Base-by-base conservation (phyloP, 2,113 vertebrate species). In the Scomber colias region DNA sequence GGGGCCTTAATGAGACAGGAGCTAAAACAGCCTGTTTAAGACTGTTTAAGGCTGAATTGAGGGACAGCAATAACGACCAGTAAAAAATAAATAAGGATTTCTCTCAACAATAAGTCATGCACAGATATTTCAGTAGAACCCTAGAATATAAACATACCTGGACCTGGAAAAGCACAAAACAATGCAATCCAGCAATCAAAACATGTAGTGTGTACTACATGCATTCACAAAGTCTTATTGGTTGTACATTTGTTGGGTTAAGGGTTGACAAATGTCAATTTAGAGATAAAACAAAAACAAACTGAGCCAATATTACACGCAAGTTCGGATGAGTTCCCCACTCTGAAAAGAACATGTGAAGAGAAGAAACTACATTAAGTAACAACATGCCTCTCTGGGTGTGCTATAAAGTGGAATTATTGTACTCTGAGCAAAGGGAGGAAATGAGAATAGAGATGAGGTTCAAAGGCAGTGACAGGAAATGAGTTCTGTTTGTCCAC, bases 401-500 rank as follows among this genome's bases (percentile, higher is more conserved):
- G 68, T 75, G 65, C 66, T 62, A 59, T 77, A 83, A 91, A 92
- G 85, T 88, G 75, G 71, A 81, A 83, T 90, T 87, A 92, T 92
- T 89, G 85, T 92, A 83, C 82, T 87, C 75, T 64, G 83, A 87
- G 84, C 77, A 88, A 89, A 88, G 66, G 65, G 86, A 91, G 91
- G 91, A 93, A 92, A 93, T 93, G 89, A 92, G 79, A 92, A 88
- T 82, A 92, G 89, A 91, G 87, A 91, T 79, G 81, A 89, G 87
- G 89, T 93, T 87, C 87, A 90, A 92, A 89, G 84, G 85, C 87
- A 86, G 88, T 86, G 87, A 89, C 91, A 92, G 92, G 91, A 92
- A 92, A 93, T 93, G 83, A 93, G 91, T 91, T 92, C 72, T 91
- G 91, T 92, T 93, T 93, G 90, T 92, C 91, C 92, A 90, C 87